A percentile compares a stretch with the other conserved stretches of the same genome.
Evolutionary conservation across 1,140 invertebrate genomes (phyloP).

Genomic region (Homarus americanus): DNA sequence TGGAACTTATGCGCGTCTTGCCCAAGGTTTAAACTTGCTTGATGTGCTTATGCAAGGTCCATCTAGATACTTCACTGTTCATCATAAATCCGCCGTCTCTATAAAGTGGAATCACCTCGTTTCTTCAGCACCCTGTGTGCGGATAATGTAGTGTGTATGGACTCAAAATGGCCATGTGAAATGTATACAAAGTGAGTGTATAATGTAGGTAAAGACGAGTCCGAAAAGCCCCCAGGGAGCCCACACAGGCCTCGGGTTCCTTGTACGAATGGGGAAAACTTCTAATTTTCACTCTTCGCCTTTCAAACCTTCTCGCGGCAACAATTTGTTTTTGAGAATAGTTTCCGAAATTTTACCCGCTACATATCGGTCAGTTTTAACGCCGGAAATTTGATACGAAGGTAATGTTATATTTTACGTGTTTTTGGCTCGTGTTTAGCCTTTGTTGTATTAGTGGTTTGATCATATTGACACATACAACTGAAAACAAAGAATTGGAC

Average conservation of each 20-base stretch:
- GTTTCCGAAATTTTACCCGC: slow-evolving; percentile 70
- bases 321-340: slow-evolving; percentile 69
- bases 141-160: slow-evolving; percentile 67
- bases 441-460: slow-evolving; percentile 11
- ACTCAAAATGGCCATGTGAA: slow-evolving; percentile 57
- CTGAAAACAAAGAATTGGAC: not conserved
- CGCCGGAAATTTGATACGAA: slow-evolving; percentile 31
- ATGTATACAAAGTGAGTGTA: slow-evolving; percentile 42
- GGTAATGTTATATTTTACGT: slow-evolving; percentile 46
- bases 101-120: slow-evolving; percentile 74
- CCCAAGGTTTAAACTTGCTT: slow-evolving; percentile 63
- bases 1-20: slow-evolving; percentile 52
- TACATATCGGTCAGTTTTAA: slow-evolving; percentile 49
- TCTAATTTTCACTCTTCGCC: slow-evolving; percentile 72
- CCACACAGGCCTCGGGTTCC: slow-evolving; percentile 16
- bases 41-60: slow-evolving; percentile 66
- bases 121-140: slow-evolving; percentile 51
- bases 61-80: slow-evolving; percentile 75
- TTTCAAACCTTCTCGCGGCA: slow-evolving; percentile 65
- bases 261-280: slow-evolving; percentile 60
- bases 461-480: slow-evolving; percentile 6
- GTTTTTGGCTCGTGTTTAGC: slow-evolving; percentile 16
- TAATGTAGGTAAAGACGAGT: not conserved
- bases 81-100: slow-evolving; percentile 74
- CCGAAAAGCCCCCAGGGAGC: not conserved